Conservation (phyloP, 2,113 vertebrate genomes). For the pig (Sus scrofa) region DNA sequence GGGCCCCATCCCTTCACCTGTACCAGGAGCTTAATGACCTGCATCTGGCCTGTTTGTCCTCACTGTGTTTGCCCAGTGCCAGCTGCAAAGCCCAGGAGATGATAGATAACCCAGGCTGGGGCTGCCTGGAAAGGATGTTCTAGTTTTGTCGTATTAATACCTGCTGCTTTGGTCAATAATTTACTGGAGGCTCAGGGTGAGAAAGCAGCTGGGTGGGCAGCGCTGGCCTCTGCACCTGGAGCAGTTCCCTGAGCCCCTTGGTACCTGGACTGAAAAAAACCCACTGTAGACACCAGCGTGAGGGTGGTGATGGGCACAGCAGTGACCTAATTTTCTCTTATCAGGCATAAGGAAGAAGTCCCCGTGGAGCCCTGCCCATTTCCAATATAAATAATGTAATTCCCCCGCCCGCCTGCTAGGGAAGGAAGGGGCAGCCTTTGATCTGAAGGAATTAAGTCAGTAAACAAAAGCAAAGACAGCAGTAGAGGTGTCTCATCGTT, state of each 20-base stretch:
- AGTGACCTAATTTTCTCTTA: slow-evolving; percentile 80
- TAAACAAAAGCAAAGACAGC: slow-evolving; percentile 68
- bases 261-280: slow-evolving; percentile 11
- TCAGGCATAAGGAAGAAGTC: slow-evolving; percentile 62
- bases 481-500: neutral
- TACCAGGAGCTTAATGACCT: neutral
- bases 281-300: neutral
- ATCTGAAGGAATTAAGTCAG: slow-evolving; percentile 78
- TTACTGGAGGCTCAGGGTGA: slow-evolving; percentile 52
- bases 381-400: slow-evolving; percentile 77
- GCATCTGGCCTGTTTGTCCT: slow-evolving; percentile 41
- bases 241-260: neutral
- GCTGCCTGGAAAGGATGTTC: slow-evolving; percentile 56
- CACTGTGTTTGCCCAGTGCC: slow-evolving; percentile 74
- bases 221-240: accelerated
- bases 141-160: slow-evolving; percentile 61
- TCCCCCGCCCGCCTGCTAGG: slow-evolving; percentile 1
- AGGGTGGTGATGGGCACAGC: neutral
- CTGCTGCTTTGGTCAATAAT: slow-evolving; percentile 69
- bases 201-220: neutral
- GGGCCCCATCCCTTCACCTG: slow-evolving; percentile 25
- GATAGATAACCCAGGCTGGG: neutral
- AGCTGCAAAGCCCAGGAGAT: slow-evolving; percentile 25
- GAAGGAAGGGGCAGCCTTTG: slow-evolving; percentile 74
- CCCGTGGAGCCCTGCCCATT: slow-evolving; percentile 69